Evolutionary conservation across 1,140 invertebrate species (phyloP).

Genomic region (Aporrectodea caliginosa): DNA sequence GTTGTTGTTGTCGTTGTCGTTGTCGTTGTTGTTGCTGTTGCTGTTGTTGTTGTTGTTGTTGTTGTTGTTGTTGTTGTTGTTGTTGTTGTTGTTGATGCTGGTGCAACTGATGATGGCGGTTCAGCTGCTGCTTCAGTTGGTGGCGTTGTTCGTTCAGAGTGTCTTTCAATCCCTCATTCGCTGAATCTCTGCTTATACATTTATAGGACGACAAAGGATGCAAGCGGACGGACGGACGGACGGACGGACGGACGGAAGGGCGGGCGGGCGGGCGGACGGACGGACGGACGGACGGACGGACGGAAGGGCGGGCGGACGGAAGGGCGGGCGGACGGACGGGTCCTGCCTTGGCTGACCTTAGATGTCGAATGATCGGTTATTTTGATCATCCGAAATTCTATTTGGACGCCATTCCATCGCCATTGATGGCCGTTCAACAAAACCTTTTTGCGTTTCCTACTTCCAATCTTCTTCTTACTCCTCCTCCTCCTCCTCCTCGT

Average conservation of each 20-base stretch:
- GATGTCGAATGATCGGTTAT: conserved; percentile 54
- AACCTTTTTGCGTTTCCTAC: neutral
- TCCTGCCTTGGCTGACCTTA: conserved; percentile 62
- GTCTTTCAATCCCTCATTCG: conserved; percentile 8
- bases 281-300: no score
- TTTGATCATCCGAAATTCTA: conserved; percentile 35
- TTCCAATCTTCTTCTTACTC: neutral
- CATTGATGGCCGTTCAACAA: conserved; percentile 33
- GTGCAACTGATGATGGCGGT: conserved; percentile 1
- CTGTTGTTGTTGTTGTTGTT: conserved; percentile 4
- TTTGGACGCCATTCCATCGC: conserved; percentile 33
- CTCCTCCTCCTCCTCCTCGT: neutral
- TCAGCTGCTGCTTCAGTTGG: conserved; percentile 1
- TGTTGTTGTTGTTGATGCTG: conserved; percentile 3
- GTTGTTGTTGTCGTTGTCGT: conserved; percentile 5
- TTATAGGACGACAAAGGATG: conserved; percentile 35
- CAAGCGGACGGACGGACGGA: conserved; percentile 63
- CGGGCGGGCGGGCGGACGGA: no score
- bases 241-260: conserved; percentile 63
- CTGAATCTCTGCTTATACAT: neutral
- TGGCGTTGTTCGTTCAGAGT: neutral
- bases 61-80: conserved; percentile 14
- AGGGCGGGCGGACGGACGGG: no score
- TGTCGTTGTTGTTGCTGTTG: neutral
- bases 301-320: no score